Evolutionary conservation across 2,888 invertebrate genomes (phyloP).

Genomic region (Aphidoletes aphidimyza): DNA sequence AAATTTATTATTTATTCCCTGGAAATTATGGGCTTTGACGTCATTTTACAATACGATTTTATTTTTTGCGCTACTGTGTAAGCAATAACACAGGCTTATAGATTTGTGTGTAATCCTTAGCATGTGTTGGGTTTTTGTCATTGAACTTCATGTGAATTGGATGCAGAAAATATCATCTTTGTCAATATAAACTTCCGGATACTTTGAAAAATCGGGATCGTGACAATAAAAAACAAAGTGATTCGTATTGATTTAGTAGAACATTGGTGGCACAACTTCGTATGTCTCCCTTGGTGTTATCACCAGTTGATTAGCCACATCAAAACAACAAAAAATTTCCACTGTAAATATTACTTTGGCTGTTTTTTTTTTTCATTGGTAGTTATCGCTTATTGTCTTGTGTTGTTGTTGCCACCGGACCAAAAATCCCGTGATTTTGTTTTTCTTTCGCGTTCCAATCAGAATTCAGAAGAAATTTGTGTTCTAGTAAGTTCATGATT

Average conservation of each 20-base stretch:
- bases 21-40: too few relatives aligned
- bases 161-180: too few relatives aligned
- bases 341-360: slow-evolving; percentile 6
- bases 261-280: background rate
- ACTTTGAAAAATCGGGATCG: background rate
- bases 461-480: too few relatives aligned
- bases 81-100: too few relatives aligned
- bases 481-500: background rate
- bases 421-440: background rate
- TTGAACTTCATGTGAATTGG: too few relatives aligned
- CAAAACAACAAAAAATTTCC: slow-evolving; percentile 31
- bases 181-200: background rate
- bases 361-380: background rate
- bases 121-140: too few relatives aligned
- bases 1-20: too few relatives aligned
- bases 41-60: too few relatives aligned
- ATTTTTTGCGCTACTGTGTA: too few relatives aligned
- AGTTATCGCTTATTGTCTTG: background rate
- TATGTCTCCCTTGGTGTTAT: slow-evolving; percentile 23
- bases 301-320: background rate
- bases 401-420: background rate
- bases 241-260: background rate
- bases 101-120: too few relatives aligned
- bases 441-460: background rate
- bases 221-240: background rate